Percentiles rank a stretch among this genome's conserved stretches.
phyloP scores from a whole-genome alignment of 2,113 vertebrate genomes.

The Heterochromis multidens region DNA sequence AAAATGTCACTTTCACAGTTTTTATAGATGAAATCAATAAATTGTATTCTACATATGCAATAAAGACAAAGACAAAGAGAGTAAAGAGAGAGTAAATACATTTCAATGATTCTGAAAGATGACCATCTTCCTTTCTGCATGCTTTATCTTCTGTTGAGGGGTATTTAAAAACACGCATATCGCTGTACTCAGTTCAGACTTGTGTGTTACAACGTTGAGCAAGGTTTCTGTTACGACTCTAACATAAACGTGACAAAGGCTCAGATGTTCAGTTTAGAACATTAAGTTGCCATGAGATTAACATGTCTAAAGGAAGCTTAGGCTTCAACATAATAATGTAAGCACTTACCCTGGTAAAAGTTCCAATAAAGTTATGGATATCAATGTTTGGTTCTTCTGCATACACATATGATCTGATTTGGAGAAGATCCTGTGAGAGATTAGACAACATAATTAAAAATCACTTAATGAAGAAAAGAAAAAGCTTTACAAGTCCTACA shows the following conservation, averaged over 20 bases:
- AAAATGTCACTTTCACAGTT: background rate
- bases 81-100: background rate
- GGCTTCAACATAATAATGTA: background rate
- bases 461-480: background rate
- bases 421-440: constrained; percentile 86
- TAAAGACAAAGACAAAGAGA: background rate
- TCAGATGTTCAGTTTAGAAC: background rate
- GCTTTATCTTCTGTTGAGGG: background rate
- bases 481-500: background rate
- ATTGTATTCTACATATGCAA: background rate
- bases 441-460: background rate
- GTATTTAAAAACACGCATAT: background rate
- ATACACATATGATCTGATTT: constrained; percentile 89
- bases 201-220: background rate
- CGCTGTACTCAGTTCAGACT: background rate
- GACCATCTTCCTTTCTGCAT: background rate
- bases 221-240: background rate
- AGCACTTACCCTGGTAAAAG: constrained; percentile 90
- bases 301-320: background rate
- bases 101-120: background rate
- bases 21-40: background rate
- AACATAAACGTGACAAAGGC: background rate
- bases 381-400: constrained; percentile 97
- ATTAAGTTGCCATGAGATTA: background rate
- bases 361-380: constrained; percentile 96